Base-by-base conservation (phyloP, 23 tunicate species). In the Clavelina lepadiformis region DNA sequence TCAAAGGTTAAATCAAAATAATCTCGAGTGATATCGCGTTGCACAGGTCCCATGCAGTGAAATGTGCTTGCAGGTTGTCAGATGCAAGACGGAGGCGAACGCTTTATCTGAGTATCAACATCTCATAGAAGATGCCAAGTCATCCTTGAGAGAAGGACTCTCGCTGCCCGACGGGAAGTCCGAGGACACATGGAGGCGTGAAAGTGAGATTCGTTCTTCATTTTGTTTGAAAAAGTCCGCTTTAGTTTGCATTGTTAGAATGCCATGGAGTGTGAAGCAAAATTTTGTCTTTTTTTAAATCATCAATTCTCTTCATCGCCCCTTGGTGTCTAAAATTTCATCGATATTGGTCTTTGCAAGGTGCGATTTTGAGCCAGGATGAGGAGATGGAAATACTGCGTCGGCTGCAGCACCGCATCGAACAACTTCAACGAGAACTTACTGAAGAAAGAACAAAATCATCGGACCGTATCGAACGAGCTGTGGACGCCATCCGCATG, bases 371-470 rank as follows among this genome's bases (percentile, higher is more conserved):
- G 69, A 63, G 26, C 21, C 5, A 27, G 15, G 34, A 51, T 22
- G 69, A 63, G 25, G 69, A 63, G 26, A 21, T 66, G 18, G 72
- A 66, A 2, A 8, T 27, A 37, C 45, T 66, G 57, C 72, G 24
- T 4, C 67, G 63, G 50, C 27, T 62, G 71, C 82, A 83, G 3
- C 69, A 54, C 25, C 31, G 73, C 28, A 65, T 83, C 25, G 91
- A 83, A 52, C 73, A 75, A 38, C 46, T 83, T 57, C 82, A 83
- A 61, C 36, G 61, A 18, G 74, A 75, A 32, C 71, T 83, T 46
- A 57, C 65, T 3, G 91, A 68, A 37, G 77, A 74, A 41, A 55
- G 77, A 8, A 69, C 73, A 5, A 37, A 30, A 6, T 41, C 76
- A 8, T 65, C 52, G 0, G 45, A 28, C 28, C 32, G 65, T 46